These are phyloP conservation scores for Hemichromis elongatus DNA, from an alignment of 2,113 vertebrate species.

Conservation along the genomic window DNA sequence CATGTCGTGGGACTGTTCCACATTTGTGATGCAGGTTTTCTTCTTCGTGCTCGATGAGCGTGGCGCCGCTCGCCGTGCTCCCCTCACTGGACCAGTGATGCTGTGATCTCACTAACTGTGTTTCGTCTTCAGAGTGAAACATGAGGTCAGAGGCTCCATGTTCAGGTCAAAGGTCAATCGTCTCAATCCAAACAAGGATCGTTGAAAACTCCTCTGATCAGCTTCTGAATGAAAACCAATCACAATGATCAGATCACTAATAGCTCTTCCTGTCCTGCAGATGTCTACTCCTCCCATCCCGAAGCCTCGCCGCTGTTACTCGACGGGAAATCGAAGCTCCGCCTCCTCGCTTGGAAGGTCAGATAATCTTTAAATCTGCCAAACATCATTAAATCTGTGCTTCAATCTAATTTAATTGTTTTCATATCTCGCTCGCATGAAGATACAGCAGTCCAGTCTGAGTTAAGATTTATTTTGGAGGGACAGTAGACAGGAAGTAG, in stretches of 20 bases:
- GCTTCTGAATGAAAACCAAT: neutral
- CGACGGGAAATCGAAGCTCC: neutral
- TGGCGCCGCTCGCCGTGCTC: rapidly evolving
- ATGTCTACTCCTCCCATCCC: slow-evolving; percentile 37
- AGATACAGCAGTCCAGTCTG: neutral
- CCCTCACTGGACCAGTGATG: neutral
- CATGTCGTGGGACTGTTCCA: neutral
- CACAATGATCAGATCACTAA: neutral
- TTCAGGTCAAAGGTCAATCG: neutral
- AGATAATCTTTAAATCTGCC: neutral
- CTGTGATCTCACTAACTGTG: neutral
- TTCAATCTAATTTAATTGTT: neutral
- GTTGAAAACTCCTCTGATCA: neutral
- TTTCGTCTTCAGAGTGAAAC: rapidly evolving
- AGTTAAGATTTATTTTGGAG: neutral
- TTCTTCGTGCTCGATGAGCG: neutral
- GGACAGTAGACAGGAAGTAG: neutral
- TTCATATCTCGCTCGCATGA: neutral
- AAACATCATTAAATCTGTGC: neutral
- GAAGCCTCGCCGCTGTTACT: slow-evolving; percentile 40
- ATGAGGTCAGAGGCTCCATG: neutral
- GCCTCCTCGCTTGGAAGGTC: neutral
- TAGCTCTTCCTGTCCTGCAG: neutral
- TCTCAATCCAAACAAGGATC: neutral
- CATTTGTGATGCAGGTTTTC: neutral